A percentile compares a stretch with the other conserved stretches of the same genome.
Evolutionary conservation across 2,113 vertebrate species (phyloP).

Genomic region (Pogona vitticeps): DNA sequence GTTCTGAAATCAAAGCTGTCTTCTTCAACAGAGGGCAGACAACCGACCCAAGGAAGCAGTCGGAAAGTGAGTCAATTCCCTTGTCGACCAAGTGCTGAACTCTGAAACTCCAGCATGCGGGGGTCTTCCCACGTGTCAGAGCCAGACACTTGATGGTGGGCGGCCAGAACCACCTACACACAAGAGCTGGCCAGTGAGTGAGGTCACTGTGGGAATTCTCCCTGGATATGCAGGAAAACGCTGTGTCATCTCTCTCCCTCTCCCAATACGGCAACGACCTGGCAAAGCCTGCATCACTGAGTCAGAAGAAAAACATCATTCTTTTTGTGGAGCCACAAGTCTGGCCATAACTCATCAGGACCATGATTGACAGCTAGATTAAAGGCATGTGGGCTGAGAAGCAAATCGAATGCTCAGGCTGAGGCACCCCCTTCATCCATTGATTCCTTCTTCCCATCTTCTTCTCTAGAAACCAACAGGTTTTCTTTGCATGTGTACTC

Average conservation of each 20-base stretch:
- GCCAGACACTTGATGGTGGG: conserved; percentile 14
- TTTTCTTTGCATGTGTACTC: too few species aligned
- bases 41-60: not conserved
- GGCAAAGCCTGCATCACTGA: not conserved
- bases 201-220: conserved; percentile 25
- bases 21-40: not conserved
- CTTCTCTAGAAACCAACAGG: too few species aligned
- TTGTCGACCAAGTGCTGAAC: not conserved
- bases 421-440: not conserved
- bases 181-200: not conserved
- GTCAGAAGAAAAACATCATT: conserved; percentile 14
- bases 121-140: conserved; percentile 6
- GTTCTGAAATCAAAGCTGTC: not conserved
- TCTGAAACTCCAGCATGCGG: not conserved
- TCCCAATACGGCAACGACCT: not conserved
- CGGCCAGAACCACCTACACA: conserved; percentile 3
- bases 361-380: not conserved
- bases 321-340: conserved; percentile 5
- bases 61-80: conserved; percentile 17
- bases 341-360: not conserved
- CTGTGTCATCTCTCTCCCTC: not conserved
- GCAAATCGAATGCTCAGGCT: not conserved
- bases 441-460: not conserved
- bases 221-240: not conserved
- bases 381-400: not conserved